Conservation (phyloP, 1,140 invertebrate genomes). For the Plodia interpunctella region DNA sequence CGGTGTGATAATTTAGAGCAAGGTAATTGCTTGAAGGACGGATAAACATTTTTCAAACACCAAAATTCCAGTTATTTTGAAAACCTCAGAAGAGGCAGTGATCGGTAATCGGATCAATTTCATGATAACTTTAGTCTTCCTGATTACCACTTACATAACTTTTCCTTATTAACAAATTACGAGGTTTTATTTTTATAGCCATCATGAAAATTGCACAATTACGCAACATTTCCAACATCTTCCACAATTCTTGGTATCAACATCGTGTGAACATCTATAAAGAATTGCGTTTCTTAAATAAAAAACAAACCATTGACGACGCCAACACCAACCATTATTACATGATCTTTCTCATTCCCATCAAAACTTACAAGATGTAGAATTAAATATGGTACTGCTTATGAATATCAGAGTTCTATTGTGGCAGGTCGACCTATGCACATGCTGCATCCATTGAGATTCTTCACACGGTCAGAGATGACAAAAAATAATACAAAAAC, state of each 20-base stretch:
- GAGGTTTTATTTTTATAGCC: not conserved
- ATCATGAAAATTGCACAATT: not conserved
- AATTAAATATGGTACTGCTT: not conserved
- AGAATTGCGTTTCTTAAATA: slow-evolving; percentile 49
- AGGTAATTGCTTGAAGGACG: slow-evolving; percentile 67
- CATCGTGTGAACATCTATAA: slow-evolving; percentile 59
- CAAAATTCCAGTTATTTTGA: not conserved
- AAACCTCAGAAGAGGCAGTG: too few relatives aligned
- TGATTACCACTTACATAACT: too few relatives aligned
- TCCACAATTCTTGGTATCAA: slow-evolving; percentile 47
- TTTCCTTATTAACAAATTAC: not conserved
- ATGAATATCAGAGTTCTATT: slow-evolving; percentile 33
- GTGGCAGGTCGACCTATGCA: slow-evolving; percentile 41
- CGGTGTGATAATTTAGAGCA: slow-evolving; percentile 56
- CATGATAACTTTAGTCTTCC: too few relatives aligned
- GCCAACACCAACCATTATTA: slow-evolving; percentile 33
- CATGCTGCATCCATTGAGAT: slow-evolving; percentile 68
- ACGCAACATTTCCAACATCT: slow-evolving; percentile 6
- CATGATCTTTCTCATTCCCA: slow-evolving; percentile 32
- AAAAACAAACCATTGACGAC: slow-evolving; percentile 63
- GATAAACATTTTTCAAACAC: slow-evolving; percentile 41
- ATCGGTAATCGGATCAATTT: too few relatives aligned
- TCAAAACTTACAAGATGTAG: not conserved
- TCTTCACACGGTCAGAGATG: slow-evolving; percentile 70
- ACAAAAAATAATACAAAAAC: slow-evolving; percentile 76